Evolutionary conservation across 2,113 vertebrate species (phyloP).

Genomic region (Merops nubicus): DNA sequence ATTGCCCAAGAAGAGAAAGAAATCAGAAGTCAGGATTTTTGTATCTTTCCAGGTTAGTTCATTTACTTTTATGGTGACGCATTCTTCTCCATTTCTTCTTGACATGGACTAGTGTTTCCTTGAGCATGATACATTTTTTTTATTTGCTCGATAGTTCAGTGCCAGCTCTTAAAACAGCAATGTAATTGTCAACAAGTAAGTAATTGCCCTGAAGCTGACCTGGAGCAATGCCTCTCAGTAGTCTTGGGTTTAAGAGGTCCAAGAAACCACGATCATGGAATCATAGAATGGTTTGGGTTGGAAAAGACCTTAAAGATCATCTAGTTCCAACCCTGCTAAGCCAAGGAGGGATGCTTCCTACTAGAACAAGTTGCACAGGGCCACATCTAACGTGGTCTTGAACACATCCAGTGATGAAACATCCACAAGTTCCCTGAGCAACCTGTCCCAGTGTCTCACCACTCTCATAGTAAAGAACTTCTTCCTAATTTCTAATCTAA

Average conservation of each 20-base stretch:
- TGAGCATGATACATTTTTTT: not conserved
- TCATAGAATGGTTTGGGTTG: too few species aligned
- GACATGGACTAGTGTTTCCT: not conserved
- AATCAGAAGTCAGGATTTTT: not conserved
- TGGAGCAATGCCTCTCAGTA: not conserved
- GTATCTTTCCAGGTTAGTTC: not conserved
- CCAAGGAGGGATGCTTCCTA: too few species aligned
- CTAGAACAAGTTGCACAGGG: too few species aligned
- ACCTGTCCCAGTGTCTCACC: too few species aligned
- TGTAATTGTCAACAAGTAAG: not conserved
- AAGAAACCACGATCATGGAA: not conserved
- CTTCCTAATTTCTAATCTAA: too few species aligned
- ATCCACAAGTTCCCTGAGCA: too few species aligned
- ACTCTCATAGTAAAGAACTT: too few species aligned
- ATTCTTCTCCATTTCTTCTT: not conserved
- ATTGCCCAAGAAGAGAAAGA: not conserved
- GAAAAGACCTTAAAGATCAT: too few species aligned
- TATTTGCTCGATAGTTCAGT: not conserved
- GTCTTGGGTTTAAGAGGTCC: not conserved
- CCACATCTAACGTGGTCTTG: too few species aligned
- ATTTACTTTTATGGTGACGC: not conserved
- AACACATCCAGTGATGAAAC: too few species aligned
- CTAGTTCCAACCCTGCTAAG: too few species aligned
- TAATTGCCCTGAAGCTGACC: not conserved
- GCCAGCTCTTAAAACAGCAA: not conserved